Conservation (phyloP, 2,113 vertebrate genomes). For the Anser brachyrhynchus region DNA sequence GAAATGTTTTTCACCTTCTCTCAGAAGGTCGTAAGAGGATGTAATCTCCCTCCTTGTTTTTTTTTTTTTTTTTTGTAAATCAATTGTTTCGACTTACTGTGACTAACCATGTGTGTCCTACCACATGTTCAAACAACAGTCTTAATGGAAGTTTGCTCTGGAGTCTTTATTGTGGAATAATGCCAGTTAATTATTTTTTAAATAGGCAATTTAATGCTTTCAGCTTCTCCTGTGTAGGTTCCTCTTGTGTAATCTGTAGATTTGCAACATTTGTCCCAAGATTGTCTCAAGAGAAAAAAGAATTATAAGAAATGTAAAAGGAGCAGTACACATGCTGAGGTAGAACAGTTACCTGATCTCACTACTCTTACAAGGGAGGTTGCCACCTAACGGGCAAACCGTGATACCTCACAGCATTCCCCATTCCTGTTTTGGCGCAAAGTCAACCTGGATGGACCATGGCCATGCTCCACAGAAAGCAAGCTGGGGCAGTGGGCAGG, state of each 20-base stretch:
- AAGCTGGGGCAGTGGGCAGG: background rate
- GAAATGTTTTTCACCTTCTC: background rate
- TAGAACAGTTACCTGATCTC: background rate
- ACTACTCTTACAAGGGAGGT: background rate
- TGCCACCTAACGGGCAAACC: background rate
- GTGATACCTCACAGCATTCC: background rate
- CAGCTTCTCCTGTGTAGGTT: background rate
- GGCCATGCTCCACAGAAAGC: background rate
- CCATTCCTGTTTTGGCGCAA: background rate
- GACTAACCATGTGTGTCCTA: conserved; percentile 33
- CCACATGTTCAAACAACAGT: conserved; percentile 38
- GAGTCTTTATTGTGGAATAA: conserved; percentile 10
- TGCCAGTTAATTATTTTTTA: conserved; percentile 32
- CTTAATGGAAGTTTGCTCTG: conserved; percentile 19
- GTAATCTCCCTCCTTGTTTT: background rate
- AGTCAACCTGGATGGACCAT: background rate
- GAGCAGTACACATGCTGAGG: background rate
- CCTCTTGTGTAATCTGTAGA: background rate
- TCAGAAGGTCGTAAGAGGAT: background rate
- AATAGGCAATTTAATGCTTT: conserved; percentile 15
- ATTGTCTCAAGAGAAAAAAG: background rate
- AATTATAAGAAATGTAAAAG: background rate
- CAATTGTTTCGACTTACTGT: background rate
- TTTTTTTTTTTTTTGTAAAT: background rate
- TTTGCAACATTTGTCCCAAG: background rate